Evolutionary conservation across 2,113 vertebrate species (phyloP).

Genomic region (Calcarius ornatus): DNA sequence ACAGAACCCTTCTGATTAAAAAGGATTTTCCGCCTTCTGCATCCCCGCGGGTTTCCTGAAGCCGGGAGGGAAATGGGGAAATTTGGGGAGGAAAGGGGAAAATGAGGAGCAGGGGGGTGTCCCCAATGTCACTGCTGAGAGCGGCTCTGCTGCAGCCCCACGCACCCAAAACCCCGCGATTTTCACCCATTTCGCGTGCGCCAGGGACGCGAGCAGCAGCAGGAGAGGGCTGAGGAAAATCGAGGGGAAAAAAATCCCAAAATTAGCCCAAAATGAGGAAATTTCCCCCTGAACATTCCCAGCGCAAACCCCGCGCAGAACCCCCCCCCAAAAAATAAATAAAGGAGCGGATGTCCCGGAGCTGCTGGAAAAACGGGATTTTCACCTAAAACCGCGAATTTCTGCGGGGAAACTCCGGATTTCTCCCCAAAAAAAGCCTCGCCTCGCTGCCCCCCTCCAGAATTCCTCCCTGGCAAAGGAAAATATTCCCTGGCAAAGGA

Average conservation of each 20-base stretch:
- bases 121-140: background rate
- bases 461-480: too few relatives aligned
- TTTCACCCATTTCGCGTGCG: background rate
- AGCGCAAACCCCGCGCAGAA: background rate
- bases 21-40: background rate
- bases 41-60: background rate
- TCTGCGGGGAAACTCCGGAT: background rate
- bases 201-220: too few relatives aligned
- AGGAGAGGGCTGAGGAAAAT: background rate
- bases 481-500: slow-evolving; percentile 31
- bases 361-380: background rate
- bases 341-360: background rate
- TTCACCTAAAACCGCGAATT: background rate
- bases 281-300: background rate
- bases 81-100: background rate
- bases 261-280: background rate
- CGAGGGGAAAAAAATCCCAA: background rate
- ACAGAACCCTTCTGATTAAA: background rate
- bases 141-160: background rate
- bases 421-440: background rate
- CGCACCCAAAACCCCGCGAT: background rate
- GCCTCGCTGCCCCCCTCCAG: background rate
- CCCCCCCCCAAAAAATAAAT: too few relatives aligned
- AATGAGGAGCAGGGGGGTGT: background rate
- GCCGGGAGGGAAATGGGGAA: background rate